A percentile compares a stretch with the other conserved stretches of the same genome.
Evolutionary conservation across 1,140 invertebrate species (phyloP).

Genomic region (Heliconius hewitsoni): DNA sequence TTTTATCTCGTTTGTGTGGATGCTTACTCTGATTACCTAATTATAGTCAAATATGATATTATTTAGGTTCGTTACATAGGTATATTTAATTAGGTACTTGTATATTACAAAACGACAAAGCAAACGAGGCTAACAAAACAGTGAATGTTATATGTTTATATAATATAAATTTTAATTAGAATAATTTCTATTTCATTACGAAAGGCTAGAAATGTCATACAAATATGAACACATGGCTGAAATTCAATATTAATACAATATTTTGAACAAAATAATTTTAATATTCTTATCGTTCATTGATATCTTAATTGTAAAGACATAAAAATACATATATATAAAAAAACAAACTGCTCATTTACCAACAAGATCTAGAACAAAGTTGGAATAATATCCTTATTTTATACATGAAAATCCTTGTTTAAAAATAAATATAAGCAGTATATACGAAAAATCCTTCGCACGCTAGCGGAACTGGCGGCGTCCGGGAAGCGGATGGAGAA

Average conservation of each 20-base stretch:
- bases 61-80: slow-evolving; percentile 49
- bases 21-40: slow-evolving; percentile 74
- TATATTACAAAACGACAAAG: slow-evolving; percentile 62
- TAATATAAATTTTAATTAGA: neutral
- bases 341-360: neutral
- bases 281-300: neutral
- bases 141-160: slow-evolving; percentile 4
- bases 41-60: slow-evolving; percentile 66
- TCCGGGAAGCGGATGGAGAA: slow-evolving; percentile 72
- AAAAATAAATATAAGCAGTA: neutral
- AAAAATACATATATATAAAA: neutral
- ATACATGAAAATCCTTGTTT: neutral
- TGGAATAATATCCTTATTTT: neutral
- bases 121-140: slow-evolving; percentile 57
- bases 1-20: slow-evolving; percentile 48
- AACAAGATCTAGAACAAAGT: neutral
- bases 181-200: neutral
- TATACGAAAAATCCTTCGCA: slow-evolving; percentile 48
- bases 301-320: neutral
- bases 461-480: slow-evolving; percentile 59
- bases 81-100: slow-evolving; percentile 60
- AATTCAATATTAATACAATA: neutral
- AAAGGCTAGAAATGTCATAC: neutral
- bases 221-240: too few relatives aligned
- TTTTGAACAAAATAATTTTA: neutral